Conservation (phyloP, 2,113 vertebrate species). For the Buteo buteo region DNA sequence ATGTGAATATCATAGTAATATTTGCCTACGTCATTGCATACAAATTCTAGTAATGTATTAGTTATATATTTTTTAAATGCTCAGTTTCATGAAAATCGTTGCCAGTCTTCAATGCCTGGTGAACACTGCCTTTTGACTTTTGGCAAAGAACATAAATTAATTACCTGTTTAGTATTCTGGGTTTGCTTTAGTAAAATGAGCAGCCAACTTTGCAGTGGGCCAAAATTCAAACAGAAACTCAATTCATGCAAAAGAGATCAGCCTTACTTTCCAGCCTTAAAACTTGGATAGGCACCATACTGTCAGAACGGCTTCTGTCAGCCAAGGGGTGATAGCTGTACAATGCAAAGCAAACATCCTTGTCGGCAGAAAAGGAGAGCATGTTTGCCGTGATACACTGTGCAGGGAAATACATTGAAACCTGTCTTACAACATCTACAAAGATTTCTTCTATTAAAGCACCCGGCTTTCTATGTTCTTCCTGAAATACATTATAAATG, state of each 20-base stretch:
- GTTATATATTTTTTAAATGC: neutral
- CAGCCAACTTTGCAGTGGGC: conserved; percentile 42
- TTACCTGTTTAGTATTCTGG: conserved; percentile 62
- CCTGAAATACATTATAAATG: neutral
- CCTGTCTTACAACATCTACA: neutral
- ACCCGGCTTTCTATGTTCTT: neutral
- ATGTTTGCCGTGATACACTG: neutral
- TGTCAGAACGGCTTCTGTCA: neutral
- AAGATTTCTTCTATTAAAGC: neutral
- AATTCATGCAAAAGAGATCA: conserved; percentile 10
- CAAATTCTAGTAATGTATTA: neutral
- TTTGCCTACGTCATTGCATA: neutral
- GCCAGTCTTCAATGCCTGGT: neutral
- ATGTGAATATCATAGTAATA: neutral
- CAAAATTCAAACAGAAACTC: conserved; percentile 58
- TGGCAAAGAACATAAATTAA: conserved; percentile 47
- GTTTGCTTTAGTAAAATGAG: conserved; percentile 44
- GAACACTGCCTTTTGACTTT: conserved; percentile 40
- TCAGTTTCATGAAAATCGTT: neutral
- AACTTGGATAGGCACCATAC: conserved; percentile 13
- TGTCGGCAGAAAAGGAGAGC: neutral
- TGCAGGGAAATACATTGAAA: neutral
- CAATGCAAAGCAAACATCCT: conserved; percentile 41
- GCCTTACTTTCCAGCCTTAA: neutral
- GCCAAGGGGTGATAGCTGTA: neutral